Evolutionary conservation across 2,113 vertebrate genomes (phyloP).

Genomic region (Periophthalmus modestus): DNA sequence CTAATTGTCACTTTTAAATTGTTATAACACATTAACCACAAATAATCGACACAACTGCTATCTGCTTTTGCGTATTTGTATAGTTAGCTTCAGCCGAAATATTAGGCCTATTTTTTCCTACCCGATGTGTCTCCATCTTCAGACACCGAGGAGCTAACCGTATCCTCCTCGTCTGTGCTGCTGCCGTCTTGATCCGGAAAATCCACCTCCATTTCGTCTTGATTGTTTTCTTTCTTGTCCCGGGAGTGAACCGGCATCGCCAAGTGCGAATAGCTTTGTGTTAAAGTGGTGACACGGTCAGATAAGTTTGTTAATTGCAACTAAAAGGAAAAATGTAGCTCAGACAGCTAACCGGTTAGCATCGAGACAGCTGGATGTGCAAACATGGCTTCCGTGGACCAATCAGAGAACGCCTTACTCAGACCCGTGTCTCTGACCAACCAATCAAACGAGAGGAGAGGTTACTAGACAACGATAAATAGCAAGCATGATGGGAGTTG

Average conservation of each 20-base stretch:
- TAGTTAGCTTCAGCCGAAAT: not conserved
- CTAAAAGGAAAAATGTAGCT: conserved; percentile 25
- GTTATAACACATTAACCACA: not conserved
- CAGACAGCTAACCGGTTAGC: conserved; percentile 61
- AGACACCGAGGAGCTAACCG: conserved; percentile 94
- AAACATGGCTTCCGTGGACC: conserved; percentile 59
- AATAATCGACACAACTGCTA: not conserved
- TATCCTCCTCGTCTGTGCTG: conserved; percentile 95
- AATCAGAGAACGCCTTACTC: conserved; percentile 52
- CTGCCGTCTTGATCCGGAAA: conserved; percentile 94
- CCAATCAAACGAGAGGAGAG: conserved; percentile 38
- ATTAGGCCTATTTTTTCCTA: conserved; percentile 56
- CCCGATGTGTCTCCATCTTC: conserved; percentile 98
- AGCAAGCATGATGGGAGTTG: conserved; percentile 36
- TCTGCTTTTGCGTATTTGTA: not conserved
- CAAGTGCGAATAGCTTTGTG: not conserved
- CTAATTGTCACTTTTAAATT: not conserved
- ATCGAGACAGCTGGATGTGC: conserved; percentile 52
- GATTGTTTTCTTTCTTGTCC: conserved; percentile 94
- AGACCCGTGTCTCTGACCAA: not conserved
- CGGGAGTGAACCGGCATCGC: conserved; percentile 92
- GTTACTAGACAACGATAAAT: not conserved
- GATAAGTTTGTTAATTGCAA: not conserved
- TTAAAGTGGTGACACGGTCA: not conserved
- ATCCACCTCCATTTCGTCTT: conserved; percentile 98